Evolutionary conservation across 2,113 vertebrate genomes (phyloP), one percentile per base, ranked within the genome.

Genomic region (Coturnix japonica): DNA sequence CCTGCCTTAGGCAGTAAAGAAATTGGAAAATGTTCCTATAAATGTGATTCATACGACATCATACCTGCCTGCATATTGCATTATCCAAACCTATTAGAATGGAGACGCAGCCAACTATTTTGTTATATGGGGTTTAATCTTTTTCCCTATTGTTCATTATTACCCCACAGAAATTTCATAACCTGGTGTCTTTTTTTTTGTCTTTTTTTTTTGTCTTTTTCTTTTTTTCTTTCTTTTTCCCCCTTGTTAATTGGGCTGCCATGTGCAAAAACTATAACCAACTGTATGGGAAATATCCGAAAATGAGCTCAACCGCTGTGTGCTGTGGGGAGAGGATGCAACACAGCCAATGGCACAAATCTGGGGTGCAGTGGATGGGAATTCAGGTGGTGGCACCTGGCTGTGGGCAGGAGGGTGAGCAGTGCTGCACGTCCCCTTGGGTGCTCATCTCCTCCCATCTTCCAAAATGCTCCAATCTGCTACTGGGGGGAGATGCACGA

Each of bases 1-100:
- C 67, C 87, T 91, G 96, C 97, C 93, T 85, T 89, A 72, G 95
- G 97, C 85, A 0, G 79, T 22, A 2, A 70, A 91, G 89, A 94
- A 97, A 96, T 93, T 94, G 94, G 91, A 95, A 97, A 97, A 91
- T 57, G 89, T 84, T 87, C 94, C 95, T 92, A 39, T 89, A 95
- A 96, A 96, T 89, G 87, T 91, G 93, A 96, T 95, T 97, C 77
- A 73, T 81, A 85, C 41, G 33, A 66, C 35, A 18, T 23, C 96
- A 54, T 89, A 85, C 84, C 91, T 94, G 90, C 33, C 91, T 57
- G 73, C n/a, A 39, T 47, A 75, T 43, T 87, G 51, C 59, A 81
- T 83, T 94, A 93, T 63, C 89, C 64, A 54, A 64, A 70, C 69
- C 93, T 64, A 87, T 92, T 85, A 39, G 49, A 88, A 85, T 37